Conservation (phyloP, 92 coral and sea anemone genomes). For the Diadumene lineata region DNA sequence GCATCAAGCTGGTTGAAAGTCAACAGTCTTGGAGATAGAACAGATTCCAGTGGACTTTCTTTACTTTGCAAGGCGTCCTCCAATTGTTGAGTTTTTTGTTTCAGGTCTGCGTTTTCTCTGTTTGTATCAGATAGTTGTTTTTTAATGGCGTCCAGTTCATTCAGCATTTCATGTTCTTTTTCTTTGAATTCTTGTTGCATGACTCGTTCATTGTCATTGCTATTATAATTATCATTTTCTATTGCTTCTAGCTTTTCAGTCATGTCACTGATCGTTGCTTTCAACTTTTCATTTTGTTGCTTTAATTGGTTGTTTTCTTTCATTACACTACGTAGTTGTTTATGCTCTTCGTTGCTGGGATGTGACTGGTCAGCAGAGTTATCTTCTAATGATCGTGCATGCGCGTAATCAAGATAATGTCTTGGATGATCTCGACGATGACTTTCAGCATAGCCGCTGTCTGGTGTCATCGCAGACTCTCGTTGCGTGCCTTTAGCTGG, state of each 20-base stretch:
- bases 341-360: neutral
- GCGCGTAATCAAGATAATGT: neutral
- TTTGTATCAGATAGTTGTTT: slow-evolving; percentile 36
- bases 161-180: slow-evolving; percentile 42
- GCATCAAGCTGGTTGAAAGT: slow-evolving; percentile 18
- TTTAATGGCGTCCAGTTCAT: slow-evolving; percentile 19
- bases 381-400: neutral
- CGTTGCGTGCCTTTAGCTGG: slow-evolving; percentile 24
- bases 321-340: slow-evolving; percentile 5
- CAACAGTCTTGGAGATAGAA: neutral
- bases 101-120: slow-evolving; percentile 52
- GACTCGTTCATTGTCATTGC: slow-evolving; percentile 26
- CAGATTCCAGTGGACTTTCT: neutral
- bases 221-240: slow-evolving; percentile 9
- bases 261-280: slow-evolving; percentile 5
- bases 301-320: slow-evolving; percentile 12
- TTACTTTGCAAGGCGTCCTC: slow-evolving; percentile 21
- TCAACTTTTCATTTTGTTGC: slow-evolving; percentile 14
- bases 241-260: neutral
- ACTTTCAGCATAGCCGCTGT: slow-evolving; percentile 74
- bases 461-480: slow-evolving; percentile 61
- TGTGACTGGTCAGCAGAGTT: neutral
- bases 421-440: slow-evolving; percentile 3
- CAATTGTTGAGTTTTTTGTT: slow-evolving; percentile 27
- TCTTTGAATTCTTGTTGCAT: slow-evolving; percentile 56